phyloP scores from a whole-genome alignment of 2,113 vertebrate species.

The Steatornis caripensis region DNA sequence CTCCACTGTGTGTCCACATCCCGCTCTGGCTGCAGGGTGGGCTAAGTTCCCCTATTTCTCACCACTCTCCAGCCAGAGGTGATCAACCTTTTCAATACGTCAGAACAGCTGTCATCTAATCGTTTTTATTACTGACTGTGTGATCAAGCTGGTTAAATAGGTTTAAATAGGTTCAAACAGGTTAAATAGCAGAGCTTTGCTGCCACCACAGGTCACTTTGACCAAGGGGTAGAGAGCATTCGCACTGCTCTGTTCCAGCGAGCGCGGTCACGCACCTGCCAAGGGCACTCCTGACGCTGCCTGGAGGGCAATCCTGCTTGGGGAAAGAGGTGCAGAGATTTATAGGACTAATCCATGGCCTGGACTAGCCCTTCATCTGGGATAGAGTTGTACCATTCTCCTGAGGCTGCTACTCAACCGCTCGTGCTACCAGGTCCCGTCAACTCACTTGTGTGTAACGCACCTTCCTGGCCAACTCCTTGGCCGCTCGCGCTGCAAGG shows the following conservation, averaged over 20 bases:
- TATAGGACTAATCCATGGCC: not conserved
- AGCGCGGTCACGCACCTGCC: rapidly evolving
- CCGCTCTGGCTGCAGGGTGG: not conserved
- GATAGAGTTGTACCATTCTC: no score
- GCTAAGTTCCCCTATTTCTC: not conserved
- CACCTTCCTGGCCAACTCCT: not conserved
- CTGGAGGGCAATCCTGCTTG: not conserved
- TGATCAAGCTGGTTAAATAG: not conserved
- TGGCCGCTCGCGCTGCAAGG: rapidly evolving
- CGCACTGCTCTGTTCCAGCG: not conserved
- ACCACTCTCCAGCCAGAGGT: not conserved
- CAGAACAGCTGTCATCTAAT: not conserved
- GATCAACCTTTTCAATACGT: not conserved
- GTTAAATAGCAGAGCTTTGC: not conserved
- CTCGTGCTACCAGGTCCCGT: not conserved
- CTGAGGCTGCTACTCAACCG: rapidly evolving
- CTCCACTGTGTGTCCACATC: rapidly evolving
- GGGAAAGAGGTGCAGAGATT: not conserved
- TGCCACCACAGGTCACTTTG: not conserved
- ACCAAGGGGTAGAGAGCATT: rapidly evolving
- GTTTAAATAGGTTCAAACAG: not conserved
- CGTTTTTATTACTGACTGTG: rapidly evolving
- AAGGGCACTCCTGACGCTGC: not conserved
- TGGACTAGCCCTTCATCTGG: not conserved
- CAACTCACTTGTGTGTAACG: not conserved